phyloP scores from a whole-genome alignment of 2,888 invertebrate species.

The Agriopis leucophaearia region DNA sequence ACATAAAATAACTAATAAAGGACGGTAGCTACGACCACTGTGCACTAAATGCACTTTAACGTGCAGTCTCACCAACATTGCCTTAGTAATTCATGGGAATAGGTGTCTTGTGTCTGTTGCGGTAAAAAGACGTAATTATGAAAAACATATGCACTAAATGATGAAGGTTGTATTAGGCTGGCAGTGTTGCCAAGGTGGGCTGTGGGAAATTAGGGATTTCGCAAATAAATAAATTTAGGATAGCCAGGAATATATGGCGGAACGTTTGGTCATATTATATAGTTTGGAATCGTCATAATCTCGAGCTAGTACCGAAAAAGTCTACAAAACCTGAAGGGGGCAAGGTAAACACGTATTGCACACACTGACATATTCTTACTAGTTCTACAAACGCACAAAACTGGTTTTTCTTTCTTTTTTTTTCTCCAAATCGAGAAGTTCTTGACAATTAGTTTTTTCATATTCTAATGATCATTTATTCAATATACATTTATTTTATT shows the following conservation, averaged over 20 bases:
- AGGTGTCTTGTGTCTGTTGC: constrained; percentile 38
- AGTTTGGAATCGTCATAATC: too few relatives aligned
- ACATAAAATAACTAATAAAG: constrained; percentile 31
- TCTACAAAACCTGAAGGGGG: too few relatives aligned
- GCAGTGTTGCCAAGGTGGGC: constrained; percentile 9
- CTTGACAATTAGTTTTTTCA: too few relatives aligned
- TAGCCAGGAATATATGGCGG: background rate
- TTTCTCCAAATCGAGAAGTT: too few relatives aligned
- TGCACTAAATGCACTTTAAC: constrained; percentile 44
- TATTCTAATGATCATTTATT: too few relatives aligned
- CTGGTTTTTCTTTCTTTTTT: too few relatives aligned
- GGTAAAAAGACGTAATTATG: constrained; percentile 48
- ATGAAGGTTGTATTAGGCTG: constrained; percentile 16
- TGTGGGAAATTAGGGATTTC: background rate
- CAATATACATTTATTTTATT: too few relatives aligned
- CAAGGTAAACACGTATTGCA: too few relatives aligned
- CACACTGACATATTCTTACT: too few relatives aligned
- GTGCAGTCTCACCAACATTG: constrained; percentile 43
- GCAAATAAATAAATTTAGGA: background rate
- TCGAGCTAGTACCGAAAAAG: too few relatives aligned
- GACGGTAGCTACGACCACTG: constrained; percentile 29
- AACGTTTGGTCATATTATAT: too few relatives aligned
- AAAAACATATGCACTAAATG: constrained; percentile 46
- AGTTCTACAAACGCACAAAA: too few relatives aligned
- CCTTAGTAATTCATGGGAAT: constrained; percentile 45